These are phyloP conservation scores for Sclerodermus sp. DNA, from an alignment of 2,888 invertebrate genomes.

Conservation along the genomic window DNA sequence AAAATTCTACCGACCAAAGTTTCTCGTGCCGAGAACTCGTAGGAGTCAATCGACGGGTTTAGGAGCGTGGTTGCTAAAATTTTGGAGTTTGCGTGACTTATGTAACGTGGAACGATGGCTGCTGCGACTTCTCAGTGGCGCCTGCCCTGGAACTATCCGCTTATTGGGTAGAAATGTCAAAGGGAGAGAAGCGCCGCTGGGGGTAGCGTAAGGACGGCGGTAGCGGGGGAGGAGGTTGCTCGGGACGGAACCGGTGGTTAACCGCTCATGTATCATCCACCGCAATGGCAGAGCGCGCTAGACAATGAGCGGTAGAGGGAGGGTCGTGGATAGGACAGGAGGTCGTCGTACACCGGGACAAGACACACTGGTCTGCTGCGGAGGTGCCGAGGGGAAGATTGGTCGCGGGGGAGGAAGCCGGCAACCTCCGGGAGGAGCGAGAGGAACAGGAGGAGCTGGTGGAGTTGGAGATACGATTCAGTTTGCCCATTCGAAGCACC, in stretches of 20 bases:
- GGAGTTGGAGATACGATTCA: neutral
- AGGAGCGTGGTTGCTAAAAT: no score
- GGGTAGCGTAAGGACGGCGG: slow-evolving; percentile 8
- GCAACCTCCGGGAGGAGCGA: neutral
- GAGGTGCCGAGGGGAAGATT: neutral
- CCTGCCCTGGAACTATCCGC: slow-evolving; percentile 23
- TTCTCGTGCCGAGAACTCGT: no score
- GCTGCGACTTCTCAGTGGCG: neutral
- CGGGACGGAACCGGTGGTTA: slow-evolving; percentile 35
- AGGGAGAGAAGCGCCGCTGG: slow-evolving; percentile 16
- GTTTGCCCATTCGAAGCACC: slow-evolving; percentile 11
- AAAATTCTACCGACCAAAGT: no score
- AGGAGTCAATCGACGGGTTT: neutral
- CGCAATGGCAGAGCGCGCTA: slow-evolving; percentile 24
- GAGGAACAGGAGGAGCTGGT: no score
- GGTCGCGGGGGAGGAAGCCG: neutral
- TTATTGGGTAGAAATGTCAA: slow-evolving; percentile 36
- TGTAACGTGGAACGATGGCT: neutral
- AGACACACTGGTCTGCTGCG: neutral
- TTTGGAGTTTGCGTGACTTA: no score
- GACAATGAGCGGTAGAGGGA: slow-evolving; percentile 3
- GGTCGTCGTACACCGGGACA: neutral
- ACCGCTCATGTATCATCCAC: slow-evolving; percentile 45
- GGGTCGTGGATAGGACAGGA: no score
- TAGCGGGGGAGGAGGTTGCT: no score